Evolutionary conservation across 2,888 invertebrate genomes (phyloP), one percentile per base, ranked within the genome.

Genomic region (Homarus gammarus): DNA sequence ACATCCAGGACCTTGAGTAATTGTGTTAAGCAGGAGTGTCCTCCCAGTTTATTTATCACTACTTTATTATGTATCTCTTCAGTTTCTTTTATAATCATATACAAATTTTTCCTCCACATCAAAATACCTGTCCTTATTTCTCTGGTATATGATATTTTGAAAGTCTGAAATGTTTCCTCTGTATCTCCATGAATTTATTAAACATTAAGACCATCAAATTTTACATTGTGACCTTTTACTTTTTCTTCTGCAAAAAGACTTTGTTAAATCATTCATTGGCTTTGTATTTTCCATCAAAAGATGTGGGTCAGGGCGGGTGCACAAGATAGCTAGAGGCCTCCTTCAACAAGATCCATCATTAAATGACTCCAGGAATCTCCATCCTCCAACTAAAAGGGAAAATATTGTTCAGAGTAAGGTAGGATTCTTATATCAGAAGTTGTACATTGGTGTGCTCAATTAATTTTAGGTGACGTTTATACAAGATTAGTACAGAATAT

Each of bases 371-470:
- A 27, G 8, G 18, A 84, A 84, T 72, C 75, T 84, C 2, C 27
- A 31, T 8, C 6, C 51, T 12, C 75, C 75, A 31, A 61, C 75
- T 6, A 27, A 27, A 0, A 75, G 75, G 40, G 84, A 84, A 22
- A n/a, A 75, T 0, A 56, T 84, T 33, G 61, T 84, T 22, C 38
- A 75, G 40, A 75, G 33, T 10, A 56, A 75, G 84, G 84, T 84
- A 51, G 36, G 73, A 36, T 1, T 38, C 33, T 12, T 27, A 44
- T 15, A 8, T 5, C 8, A 2, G 36, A 36, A 73, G 31, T 18
- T 49, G 27, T n/a, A 33, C n/a, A 36, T 61, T 0, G 12, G 81
- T 2, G 27, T 64, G 38, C 33, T 22, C 1, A 33, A 8, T 2
- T 8, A 64, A 36, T 27, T 31, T n/a, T 61, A n/a, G 15, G 44